Percentiles rank a stretch among this genome's conserved stretches.
Conservation (phyloP, 1,140 invertebrate species). For the Drosophila neocordata region DNA sequence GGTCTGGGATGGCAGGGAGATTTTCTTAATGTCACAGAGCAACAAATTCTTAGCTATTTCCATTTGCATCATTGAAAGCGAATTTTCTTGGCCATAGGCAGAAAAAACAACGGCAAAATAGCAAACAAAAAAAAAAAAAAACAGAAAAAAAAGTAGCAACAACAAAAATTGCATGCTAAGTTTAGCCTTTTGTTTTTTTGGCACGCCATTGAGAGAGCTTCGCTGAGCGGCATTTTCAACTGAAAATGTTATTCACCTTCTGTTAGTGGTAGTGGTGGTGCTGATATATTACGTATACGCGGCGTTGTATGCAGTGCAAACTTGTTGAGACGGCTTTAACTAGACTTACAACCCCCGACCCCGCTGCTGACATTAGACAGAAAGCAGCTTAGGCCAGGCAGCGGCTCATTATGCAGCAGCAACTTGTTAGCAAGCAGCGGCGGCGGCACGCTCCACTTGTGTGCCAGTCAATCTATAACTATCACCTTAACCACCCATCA, state of each 20-base stretch:
- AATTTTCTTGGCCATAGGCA: conserved; percentile 49
- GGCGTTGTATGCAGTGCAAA: conserved; percentile 34
- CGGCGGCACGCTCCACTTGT: conserved; percentile 23
- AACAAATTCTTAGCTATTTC: conserved; percentile 65
- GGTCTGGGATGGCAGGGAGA: not conserved
- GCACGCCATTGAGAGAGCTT: conserved; percentile 62
- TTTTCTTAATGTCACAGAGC: conserved; percentile 64
- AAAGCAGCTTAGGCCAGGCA: too few species aligned
- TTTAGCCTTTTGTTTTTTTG: conserved; percentile 80
- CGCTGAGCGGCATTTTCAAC: conserved; percentile 63
- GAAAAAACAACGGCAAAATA: conserved; percentile 2
- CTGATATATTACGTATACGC: conserved; percentile 70
- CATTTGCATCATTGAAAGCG: conserved; percentile 58
- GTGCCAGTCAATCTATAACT: too few species aligned
- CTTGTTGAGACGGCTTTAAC: conserved; percentile 68
- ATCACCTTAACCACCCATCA: too few species aligned
- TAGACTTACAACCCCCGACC: conserved; percentile 18
- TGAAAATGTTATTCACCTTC: conserved; percentile 75
- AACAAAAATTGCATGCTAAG: conserved; percentile 77
- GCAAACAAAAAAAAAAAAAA: conserved; percentile 6
- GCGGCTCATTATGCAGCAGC: too few species aligned
- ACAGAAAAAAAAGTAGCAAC: conserved; percentile 27
- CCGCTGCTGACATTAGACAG: not conserved
- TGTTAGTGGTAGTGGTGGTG: not conserved
- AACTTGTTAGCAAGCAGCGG: too few species aligned